Base-by-base conservation (phyloP, 2,888 invertebrate species). In the Diogma glabrata region DNA sequence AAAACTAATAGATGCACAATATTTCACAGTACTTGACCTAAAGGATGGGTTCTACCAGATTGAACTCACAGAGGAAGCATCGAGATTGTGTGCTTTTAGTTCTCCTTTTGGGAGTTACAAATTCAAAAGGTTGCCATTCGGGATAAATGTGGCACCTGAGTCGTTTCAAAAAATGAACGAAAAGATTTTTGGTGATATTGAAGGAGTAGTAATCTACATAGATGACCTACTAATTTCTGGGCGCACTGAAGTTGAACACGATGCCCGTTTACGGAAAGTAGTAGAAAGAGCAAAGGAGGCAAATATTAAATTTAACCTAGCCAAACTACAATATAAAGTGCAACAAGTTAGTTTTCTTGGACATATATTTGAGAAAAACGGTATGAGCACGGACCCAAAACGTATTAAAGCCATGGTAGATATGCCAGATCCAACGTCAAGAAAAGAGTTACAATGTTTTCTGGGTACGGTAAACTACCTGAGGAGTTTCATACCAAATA, bases 261-360 rank as follows among this genome's bases (percentile, higher is more conserved):
- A 54, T 26, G 16, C 26, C 17, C 52, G 51, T 26, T 45, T 56
- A 16, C 24, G 33, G 22, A 6, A 49, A 28, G 30, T 56, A 12
- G 16, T 54, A 9, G 45, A 52, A 3, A 48, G 43, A 14, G 54
- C 54, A 9, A 38, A 43, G 3, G 7, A 17, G 10, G 24, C 47
- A 20, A 53, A 54, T 47, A 30, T 51, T 4, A 51, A 49, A 49
- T 52, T 52, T 19, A 55, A 57, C 22, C 16, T 40, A 4, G 14
- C 19, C 1, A 57, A 56, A 28, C 48, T 56, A 36, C 53, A 56
- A 47, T 54, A 47, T 49, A 30, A 49, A 19, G 36, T 17, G 9
- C 16, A 22, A 14, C 24, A 52, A n/a, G 53, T 57, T 8, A 50
- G 49, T 24, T 54, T 53, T 22, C 51, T 57, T 45, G 53, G 53